Percentiles rank a stretch among this genome's conserved stretches.
Conservation (phyloP, 2,113 vertebrate genomes). For the Steatornis caripensis region DNA sequence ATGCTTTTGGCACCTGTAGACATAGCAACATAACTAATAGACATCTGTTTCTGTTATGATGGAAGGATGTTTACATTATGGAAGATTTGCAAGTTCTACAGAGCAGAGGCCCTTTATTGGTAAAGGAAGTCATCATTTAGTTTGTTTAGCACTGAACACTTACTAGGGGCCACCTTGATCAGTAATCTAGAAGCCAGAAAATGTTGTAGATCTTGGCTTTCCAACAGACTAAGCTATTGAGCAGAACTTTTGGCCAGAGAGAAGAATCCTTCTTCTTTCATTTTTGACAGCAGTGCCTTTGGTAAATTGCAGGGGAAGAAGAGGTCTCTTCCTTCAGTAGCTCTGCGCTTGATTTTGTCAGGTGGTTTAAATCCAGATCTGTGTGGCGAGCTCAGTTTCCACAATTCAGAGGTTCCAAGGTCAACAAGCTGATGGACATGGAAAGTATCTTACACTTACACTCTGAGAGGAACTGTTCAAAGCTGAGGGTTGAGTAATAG, state of each 20-base stretch:
- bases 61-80: constrained; percentile 50
- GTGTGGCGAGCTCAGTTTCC: background rate
- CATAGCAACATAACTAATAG: constrained; percentile 20
- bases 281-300: constrained; percentile 27
- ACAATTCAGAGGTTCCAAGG: constrained; percentile 22
- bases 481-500: background rate
- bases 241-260: constrained; percentile 16
- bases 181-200: constrained; percentile 28
- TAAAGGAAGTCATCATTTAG: constrained; percentile 24
- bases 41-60: constrained; percentile 59
- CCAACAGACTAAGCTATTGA: constrained; percentile 23
- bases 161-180: constrained; percentile 33
- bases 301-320: constrained; percentile 38
- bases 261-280: constrained; percentile 42
- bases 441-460: background rate
- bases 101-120: background rate
- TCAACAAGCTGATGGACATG: constrained; percentile 19
- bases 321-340: constrained; percentile 41
- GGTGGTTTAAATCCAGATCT: constrained; percentile 31
- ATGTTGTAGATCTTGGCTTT: constrained; percentile 48
- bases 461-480: background rate
- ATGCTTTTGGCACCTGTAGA: constrained; percentile 44
- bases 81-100: constrained; percentile 25
- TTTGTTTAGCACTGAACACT: constrained; percentile 38
- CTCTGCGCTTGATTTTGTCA: constrained; percentile 40